Evolutionary conservation across 2,888 invertebrate species (phyloP).

Genomic region (Drosophila setosimentum): DNA sequence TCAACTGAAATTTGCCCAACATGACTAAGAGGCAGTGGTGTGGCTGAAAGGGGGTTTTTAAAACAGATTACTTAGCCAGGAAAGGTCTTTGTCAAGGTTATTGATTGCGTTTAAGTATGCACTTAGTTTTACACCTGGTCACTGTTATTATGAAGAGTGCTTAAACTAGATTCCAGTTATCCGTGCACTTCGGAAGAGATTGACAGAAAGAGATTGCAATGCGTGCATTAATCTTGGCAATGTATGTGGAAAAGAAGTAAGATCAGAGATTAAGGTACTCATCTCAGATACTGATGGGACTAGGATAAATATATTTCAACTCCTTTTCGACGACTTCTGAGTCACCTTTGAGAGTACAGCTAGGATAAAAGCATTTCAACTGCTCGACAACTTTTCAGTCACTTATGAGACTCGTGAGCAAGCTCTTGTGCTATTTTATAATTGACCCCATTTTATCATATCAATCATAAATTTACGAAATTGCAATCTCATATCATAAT

Average conservation of each 20-base stretch:
- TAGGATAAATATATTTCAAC: background rate
- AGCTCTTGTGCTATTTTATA: background rate
- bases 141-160: background rate
- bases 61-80: background rate
- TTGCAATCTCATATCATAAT: background rate
- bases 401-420: background rate
- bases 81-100: conserved; percentile 36
- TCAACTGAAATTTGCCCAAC: conserved; percentile 25
- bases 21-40: conserved; percentile 39
- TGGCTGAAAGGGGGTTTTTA: conserved; percentile 14
- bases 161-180: conserved; percentile 9
- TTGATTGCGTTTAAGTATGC: conserved; percentile 1
- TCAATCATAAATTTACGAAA: conserved; percentile 1
- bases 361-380: background rate
- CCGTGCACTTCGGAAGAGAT: background rate
- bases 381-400: background rate
- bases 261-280: background rate
- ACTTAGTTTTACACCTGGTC: background rate
- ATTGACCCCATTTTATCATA: background rate
- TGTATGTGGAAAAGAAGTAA: background rate
- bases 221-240: background rate
- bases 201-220: conserved; percentile 1
- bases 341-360: background rate
- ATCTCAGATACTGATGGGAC: background rate
- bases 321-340: background rate